Evolutionary conservation across 1,140 invertebrate species (phyloP), one percentile per base, ranked within the genome.

Genomic region (Platorchestia sp.): DNA sequence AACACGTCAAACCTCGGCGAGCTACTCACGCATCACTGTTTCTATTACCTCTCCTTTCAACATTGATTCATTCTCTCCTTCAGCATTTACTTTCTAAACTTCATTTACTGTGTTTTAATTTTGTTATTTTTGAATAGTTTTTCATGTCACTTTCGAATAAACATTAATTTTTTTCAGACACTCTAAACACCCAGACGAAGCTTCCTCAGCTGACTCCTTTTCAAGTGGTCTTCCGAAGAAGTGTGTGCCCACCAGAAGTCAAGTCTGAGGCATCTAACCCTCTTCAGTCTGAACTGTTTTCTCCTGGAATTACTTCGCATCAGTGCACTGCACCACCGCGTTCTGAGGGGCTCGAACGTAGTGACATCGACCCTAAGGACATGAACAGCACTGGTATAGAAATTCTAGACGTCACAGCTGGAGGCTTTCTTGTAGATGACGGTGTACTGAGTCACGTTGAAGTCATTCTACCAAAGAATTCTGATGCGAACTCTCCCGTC

Each of bases 151-250:
- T 75, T 3, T 3, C 14, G 36, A 27, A 3, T 75, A 3, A 75
- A 75, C 27, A 10, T 45, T 47, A 47, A 6, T 93, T 93, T 40
- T 40, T n/a, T 45, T 19, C 45, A 93, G 91, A 93, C 40, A 93
- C 91, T 5, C 91, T 93, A n/a, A 93, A 93, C 91, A 93, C 91
- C 45, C 6, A 93, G 45, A 93, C 91, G 91, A 93, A 93, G 91
- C 44, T 93, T 7, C 91, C 91, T 7, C 91, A 47, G 10, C 91
- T 93, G 41, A 93, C 91, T 3, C 91, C 91, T 14, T 93, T 93
- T 47, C 91, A 93, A 93, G 45, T 45, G 44, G 91, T 93, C 43
- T 93, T 93, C 91, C 7, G 91, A 41, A 44, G 45, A 19, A 93
- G 91, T 40, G 91, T 93, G 43, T 6, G 36, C 41, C 43, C 36